These are phyloP conservation scores for Anolis carolinensis DNA, from an alignment of 2,113 vertebrate genomes.

Conservation along the genomic window DNA sequence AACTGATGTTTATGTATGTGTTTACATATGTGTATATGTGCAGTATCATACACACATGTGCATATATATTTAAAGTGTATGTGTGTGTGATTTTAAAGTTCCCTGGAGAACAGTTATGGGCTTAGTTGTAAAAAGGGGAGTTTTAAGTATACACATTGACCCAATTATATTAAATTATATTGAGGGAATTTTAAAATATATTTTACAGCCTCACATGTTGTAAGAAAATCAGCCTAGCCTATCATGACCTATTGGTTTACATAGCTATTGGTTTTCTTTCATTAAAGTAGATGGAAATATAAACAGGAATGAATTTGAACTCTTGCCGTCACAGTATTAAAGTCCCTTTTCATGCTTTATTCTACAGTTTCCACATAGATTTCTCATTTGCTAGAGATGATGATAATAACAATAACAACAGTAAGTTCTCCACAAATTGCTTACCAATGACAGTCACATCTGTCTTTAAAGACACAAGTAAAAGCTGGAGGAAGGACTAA, in stretches of 20 bases:
- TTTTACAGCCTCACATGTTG: conserved; percentile 28
- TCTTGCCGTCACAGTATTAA: conserved; percentile 48
- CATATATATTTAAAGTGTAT: conserved; percentile 1
- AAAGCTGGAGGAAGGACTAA: conserved; percentile 5
- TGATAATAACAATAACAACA: conserved; percentile 2
- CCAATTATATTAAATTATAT: conserved; percentile 63
- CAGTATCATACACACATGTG: background rate
- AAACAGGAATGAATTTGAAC: background rate
- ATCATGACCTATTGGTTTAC: conserved; percentile 59
- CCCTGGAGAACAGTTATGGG: conserved; percentile 51
- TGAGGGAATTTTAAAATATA: conserved; percentile 64
- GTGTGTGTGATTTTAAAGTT: conserved; percentile 47
- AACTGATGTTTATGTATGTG: conserved; percentile 19
- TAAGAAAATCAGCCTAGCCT: conserved; percentile 53
- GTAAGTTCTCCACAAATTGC: conserved; percentile 15
- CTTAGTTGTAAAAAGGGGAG: conserved; percentile 41
- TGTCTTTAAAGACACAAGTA: conserved; percentile 50
- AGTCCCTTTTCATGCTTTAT: conserved; percentile 20
- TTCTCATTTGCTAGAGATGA: background rate
- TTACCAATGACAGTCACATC: background rate
- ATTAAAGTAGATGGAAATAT: conserved; percentile 39
- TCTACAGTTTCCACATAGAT: background rate
- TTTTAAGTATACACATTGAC: conserved; percentile 58
- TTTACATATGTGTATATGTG: background rate
- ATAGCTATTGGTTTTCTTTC: conserved; percentile 52